Evolutionary conservation across 2,113 vertebrate genomes (phyloP), one percentile per base, ranked within the genome.

Genomic region (Silurus meridionalis): DNA sequence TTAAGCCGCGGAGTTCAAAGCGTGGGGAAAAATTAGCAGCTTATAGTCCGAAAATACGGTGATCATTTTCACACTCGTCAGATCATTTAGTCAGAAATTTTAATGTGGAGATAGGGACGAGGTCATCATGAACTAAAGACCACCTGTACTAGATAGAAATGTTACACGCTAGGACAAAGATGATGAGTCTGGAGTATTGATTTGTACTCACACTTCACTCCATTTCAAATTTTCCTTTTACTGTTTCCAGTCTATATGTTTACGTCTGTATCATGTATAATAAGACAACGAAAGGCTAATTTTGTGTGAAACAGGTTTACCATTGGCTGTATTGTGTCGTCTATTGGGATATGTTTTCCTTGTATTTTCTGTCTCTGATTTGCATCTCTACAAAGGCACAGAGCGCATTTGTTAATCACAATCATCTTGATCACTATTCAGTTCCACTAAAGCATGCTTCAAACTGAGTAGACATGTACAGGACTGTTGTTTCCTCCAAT

Each of bases 371-470:
- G 21, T 72, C 37, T 48, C 37, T 48, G 37, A 48, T 48, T 21
- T 21, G 69, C 69, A 48, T 72, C 8, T 46, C 37, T 72, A 72
- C 48, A 48, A 48, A 19, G 15, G 21, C 37, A 48, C 17, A 21
- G 17, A 9, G 37, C 48, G 37, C 19, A 53, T 52, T 50, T 50
- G 71, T 52, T 74, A 11, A 5, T 74, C 37, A 37, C 37, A 37
- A 23, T 69, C 67, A 15, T 82, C 66, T 72, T 55, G 48, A 74
- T 89, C 55, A n/a, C 14, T 23, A 64, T 79, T 84, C 23, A 14
- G 25, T 77, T 67, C 57, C 77, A 83, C 71, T 52, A 53, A 21
- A 80, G 86, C 86, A 84, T 87, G 82, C 64, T 50, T n/a, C 57
- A 37, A 71, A 64, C 77, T 19, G 25, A 66, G 48, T 67, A 23